Base-by-base conservation (phyloP, 2,888 invertebrate genomes). In the Agonopterix arenella region DNA sequence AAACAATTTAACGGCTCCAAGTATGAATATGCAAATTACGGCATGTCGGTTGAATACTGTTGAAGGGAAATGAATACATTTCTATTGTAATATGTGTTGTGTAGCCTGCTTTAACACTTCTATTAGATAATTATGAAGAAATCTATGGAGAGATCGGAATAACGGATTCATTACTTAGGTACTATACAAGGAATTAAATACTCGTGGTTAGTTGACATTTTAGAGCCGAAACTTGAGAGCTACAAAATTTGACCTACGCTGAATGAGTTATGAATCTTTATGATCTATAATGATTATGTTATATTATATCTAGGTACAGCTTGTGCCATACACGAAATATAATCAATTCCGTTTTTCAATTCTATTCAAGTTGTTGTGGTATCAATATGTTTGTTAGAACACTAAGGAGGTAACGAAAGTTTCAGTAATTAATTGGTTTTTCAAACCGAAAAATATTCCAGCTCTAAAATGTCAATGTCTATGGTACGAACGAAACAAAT, bases 71-170 rank as follows among this genome's bases (percentile, higher is more conserved):
- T 79, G 73, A 88, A 88, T 86, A 83, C 74, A 73, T 81, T 78
- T 73, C 86, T 89, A 89, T 88, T 89, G 88, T 88, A 86, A 88
- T 83, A 76, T 86, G 85, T 88, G 88, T 83, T 67, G 70, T 76
- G 73, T 82, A 85, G 88, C 86, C 86, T 86, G 88, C 84, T 59
- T 68, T 82, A 80, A 84, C 73, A 71, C 66, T 74, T 74, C 74
- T 83, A 83, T 70, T 75, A 77, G 70, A 73, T 81, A 48, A 48
- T 48, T 48, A 28, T 71, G 80, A 81, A 84, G 77, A 78, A 84
- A 80, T 78, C 84, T 85, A 86, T 83, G 73, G 72, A 84, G 81
- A 85, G 79, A 83, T 84, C 75, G 83, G 81, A 83, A 73, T 84
- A 88, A 88, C 88, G 84, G 76, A 83, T 81, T 81, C 73, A 80